Evolutionary conservation across 2,888 invertebrate genomes (phyloP).

Genomic region (Troglohyphantes excavatus): DNA sequence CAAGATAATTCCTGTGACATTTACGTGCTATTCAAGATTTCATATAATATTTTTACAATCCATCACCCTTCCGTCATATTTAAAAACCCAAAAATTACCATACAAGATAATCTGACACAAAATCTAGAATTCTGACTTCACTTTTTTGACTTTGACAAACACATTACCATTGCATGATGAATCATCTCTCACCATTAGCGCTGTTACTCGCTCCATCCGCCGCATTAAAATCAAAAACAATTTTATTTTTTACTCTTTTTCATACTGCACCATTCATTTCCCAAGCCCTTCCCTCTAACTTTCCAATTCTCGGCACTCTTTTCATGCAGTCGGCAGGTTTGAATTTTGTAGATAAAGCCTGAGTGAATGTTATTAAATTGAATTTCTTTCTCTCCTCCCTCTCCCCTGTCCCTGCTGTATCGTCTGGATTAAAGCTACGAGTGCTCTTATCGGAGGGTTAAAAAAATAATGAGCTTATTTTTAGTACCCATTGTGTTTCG

Average conservation of each 20-base stretch:
- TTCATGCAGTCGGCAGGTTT: constrained; percentile 29
- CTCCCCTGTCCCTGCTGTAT: not conserved
- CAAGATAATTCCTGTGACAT: too few species aligned
- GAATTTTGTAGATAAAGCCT: constrained; percentile 65
- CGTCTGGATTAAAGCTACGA: constrained; percentile 22
- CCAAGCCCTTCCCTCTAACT: not conserved
- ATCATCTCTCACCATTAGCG: constrained; percentile 13
- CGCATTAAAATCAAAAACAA: constrained; percentile 7
- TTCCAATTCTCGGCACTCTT: not conserved
- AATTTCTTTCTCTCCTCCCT: constrained; percentile 12
- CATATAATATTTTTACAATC: not conserved
- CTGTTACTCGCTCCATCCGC: constrained; percentile 11
- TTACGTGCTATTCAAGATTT: not conserved
- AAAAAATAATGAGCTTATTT: constrained; percentile 52
- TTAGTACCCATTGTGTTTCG: constrained; percentile 51
- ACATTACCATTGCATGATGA: constrained; percentile 23
- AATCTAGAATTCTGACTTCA: not conserved
- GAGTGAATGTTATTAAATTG: constrained; percentile 54
- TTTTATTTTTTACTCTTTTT: constrained; percentile 5
- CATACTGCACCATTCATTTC: constrained; percentile 11
- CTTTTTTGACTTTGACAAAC: constrained; percentile 21
- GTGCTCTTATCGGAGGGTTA: constrained; percentile 1
- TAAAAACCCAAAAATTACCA: not conserved
- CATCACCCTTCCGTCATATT: not conserved
- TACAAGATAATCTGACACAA: not conserved